Evolutionary conservation across 2,888 invertebrate species (phyloP).

Genomic region (Hipparchia sbordonii): DNA sequence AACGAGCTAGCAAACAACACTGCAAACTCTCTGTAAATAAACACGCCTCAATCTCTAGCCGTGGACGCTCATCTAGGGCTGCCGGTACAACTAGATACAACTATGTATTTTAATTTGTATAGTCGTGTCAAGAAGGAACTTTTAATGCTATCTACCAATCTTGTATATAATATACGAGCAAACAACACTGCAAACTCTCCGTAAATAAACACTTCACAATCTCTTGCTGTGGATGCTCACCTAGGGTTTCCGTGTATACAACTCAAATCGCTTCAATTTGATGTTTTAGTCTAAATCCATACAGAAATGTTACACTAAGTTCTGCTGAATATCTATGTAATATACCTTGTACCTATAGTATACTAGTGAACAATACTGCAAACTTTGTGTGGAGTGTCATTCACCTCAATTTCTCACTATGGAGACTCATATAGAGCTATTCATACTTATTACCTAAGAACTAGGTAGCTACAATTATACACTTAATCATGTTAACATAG

Average conservation of each 20-base stretch:
- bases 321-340: no score
- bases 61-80: constrained; percentile 38
- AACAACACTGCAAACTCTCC: constrained; percentile 64
- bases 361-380: no score
- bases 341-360: no score
- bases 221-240: constrained; percentile 35
- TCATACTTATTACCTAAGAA: neutral
- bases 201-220: constrained; percentile 63
- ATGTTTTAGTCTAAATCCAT: constrained; percentile 38
- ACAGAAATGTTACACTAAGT: constrained; percentile 48
- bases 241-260: constrained; percentile 36
- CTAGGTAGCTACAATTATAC: no score
- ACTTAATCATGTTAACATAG: no score
- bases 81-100: neutral
- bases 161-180: constrained; percentile 43
- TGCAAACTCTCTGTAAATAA: constrained; percentile 69
- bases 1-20: constrained; percentile 65
- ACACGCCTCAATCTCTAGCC: constrained; percentile 52
- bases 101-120: constrained; percentile 13
- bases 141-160: no score
- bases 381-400: constrained; percentile 34
- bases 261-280: constrained; percentile 12
- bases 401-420: constrained; percentile 50
- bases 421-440: neutral
- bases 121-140: neutral